phyloP scores from a whole-genome alignment of 1,140 invertebrate species.

The Zaprionus inermis region DNA sequence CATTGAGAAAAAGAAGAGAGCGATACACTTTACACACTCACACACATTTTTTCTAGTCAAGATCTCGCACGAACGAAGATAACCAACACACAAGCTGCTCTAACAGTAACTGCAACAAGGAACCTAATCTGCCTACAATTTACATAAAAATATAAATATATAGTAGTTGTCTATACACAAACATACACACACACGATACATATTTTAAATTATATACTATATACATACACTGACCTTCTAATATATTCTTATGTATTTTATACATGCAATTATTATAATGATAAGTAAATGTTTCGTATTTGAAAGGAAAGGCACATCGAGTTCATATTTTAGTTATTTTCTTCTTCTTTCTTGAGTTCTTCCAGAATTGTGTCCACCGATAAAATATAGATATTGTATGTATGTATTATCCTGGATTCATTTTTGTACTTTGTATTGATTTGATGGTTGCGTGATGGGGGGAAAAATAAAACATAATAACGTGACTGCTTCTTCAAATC shows the following conservation, averaged over 20 bases:
- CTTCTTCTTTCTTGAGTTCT: neutral
- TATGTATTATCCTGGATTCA: neutral
- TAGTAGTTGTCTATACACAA: slow-evolving; percentile 59
- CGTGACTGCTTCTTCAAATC: neutral
- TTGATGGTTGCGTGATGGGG: neutral
- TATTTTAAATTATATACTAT: slow-evolving; percentile 23
- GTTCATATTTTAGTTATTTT: neutral
- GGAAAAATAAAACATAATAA: neutral
- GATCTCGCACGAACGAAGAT: slow-evolving; percentile 55
- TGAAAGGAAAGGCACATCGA: slow-evolving; percentile 33
- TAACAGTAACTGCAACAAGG: slow-evolving; percentile 37
- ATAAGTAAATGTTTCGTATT: slow-evolving; percentile 78
- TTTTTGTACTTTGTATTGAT: slow-evolving; percentile 19
- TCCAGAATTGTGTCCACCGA: neutral
- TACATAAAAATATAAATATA: slow-evolving; percentile 55
- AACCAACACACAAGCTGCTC: neutral
- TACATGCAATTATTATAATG: slow-evolving; percentile 75
- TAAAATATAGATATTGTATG: slow-evolving; percentile 1
- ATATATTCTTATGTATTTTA: slow-evolving; percentile 83
- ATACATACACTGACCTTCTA: slow-evolving; percentile 49
- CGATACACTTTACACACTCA: slow-evolving; percentile 15
- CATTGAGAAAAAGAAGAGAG: neutral
- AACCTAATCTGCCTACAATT: slow-evolving; percentile 80
- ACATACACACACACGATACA: slow-evolving; percentile 26
- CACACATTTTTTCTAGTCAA: slow-evolving; percentile 73